phyloP scores from a whole-genome alignment of 1,140 invertebrate genomes.

The Drosophila subpulchrella region DNA sequence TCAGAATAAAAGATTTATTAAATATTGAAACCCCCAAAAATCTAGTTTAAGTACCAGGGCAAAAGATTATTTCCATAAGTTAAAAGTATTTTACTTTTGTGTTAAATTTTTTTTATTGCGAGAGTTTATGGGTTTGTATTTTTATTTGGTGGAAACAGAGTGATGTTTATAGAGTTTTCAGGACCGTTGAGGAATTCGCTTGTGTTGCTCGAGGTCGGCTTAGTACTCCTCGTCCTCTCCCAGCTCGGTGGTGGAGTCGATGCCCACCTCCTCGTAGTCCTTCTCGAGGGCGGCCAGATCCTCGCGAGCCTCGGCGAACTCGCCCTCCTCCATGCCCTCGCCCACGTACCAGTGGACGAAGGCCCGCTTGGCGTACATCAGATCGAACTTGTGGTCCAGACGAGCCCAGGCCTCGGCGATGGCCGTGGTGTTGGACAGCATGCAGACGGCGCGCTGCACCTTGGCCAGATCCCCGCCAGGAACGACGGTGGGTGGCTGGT shows the following conservation, averaged over 20 bases:
- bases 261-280: slow-evolving; percentile 93
- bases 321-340: slow-evolving; percentile 94
- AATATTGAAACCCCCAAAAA: no score
- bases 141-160: slow-evolving; percentile 12
- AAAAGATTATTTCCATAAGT: no score
- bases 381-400: slow-evolving; percentile 92
- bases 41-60: background rate
- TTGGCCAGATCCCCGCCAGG: slow-evolving; percentile 92
- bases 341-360: slow-evolving; percentile 95
- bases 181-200: background rate
- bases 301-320: slow-evolving; percentile 94
- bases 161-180: slow-evolving; percentile 7
- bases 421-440: slow-evolving; percentile 93
- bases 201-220: slow-evolving; percentile 31
- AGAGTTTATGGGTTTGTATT: slow-evolving; percentile 2
- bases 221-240: slow-evolving; percentile 91
- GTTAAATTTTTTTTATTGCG: slow-evolving; percentile 31
- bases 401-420: slow-evolving; percentile 92
- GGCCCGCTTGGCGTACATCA: slow-evolving; percentile 93
- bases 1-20: no score
- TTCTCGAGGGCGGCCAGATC: slow-evolving; percentile 93
- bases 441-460: slow-evolving; percentile 90
- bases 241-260: slow-evolving; percentile 90
- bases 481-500: slow-evolving; percentile 92
- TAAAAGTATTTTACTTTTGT: no score